These are phyloP conservation scores for Amblyraja radiata DNA, from an alignment of 2,797 vertebrate species.

Conservation along the genomic window DNA sequence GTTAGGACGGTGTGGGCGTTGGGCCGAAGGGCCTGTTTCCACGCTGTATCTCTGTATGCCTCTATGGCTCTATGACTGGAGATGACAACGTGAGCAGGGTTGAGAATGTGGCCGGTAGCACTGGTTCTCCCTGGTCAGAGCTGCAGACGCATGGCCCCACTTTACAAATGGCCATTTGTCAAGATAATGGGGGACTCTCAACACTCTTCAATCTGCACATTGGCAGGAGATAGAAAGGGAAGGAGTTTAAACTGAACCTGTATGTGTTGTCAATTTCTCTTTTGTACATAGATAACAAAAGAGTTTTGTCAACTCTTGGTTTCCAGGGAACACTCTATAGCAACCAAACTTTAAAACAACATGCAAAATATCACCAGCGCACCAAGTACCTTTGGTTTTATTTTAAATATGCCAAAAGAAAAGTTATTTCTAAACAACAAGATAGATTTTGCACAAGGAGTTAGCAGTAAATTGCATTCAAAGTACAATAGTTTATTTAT, in stretches of 20 bases:
- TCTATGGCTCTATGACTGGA: no score
- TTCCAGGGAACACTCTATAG: constrained; percentile 27
- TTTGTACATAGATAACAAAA: not conserved
- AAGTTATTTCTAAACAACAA: not conserved
- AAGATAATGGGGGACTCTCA: not conserved
- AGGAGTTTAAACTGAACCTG: not conserved
- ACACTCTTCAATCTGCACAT: not conserved
- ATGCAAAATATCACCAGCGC: not conserved
- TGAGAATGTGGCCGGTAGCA: not conserved
- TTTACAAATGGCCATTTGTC: not conserved
- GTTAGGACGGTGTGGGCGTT: no score
- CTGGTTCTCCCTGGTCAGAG: not conserved
- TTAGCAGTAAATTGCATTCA: no score
- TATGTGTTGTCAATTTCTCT: not conserved
- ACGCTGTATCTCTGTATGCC: no score
- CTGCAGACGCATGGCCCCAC: not conserved
- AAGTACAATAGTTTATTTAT: no score
- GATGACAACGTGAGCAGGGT: not conserved
- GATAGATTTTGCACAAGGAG: no score
- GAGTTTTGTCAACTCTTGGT: not conserved
- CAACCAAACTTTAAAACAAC: constrained; percentile 7
- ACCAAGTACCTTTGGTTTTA: not conserved
- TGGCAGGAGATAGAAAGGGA: not conserved
- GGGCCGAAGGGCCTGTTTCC: no score
- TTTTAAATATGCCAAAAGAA: not conserved